Base-by-base conservation (phyloP, 2,797 vertebrate species). In the Philypnodon macrostomus region DNA sequence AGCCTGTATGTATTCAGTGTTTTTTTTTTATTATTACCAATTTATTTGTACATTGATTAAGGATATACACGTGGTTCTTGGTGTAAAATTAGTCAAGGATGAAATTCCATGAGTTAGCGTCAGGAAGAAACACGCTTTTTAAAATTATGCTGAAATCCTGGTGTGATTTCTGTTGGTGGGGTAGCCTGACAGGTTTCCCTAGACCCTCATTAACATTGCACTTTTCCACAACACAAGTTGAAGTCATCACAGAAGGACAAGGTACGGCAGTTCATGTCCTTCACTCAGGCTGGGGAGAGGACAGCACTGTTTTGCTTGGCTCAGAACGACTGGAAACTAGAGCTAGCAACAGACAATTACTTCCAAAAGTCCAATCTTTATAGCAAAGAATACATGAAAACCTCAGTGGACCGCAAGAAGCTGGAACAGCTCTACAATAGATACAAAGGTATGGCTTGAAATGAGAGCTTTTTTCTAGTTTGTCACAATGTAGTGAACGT, bases 241-340 rank as follows among this genome's bases (percentile, higher is more conserved):
- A 97, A 97, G 81, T 95, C 96, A 54, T 93, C 95, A 72, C 95
- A 95, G 93, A 95, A 93, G 92, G 95, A 96, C 91, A 96, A 96
- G 89, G 93, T 95, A 70, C 93, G 91, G 75, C 94, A 97, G 93
- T 96, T 98, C 84, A 94, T 97, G 96, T 93, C 94, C 77, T 95
- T 97, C 85, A 96, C 95, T 40, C 94, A 95, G 85, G 92, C 95
- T 58, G 92, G 94, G 46, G 94, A 96, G 90, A 96, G 92, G 87
- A 95, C 95, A 49, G 96, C 95, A 56, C 87, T 96, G 70, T 94
- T 92, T 89, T 97, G 93, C 90, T 91, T 96, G 77, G 93, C 91
- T 7, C 95, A 95, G 87, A 95, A 93, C 92, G 94, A 95, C 74
- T 95, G 93, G 96, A 97, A 94, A 87, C 89, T 96, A 90, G 96